Evolutionary conservation across 1,140 invertebrate genomes (phyloP), one percentile per base, ranked within the genome.

Genomic region (Penaeus japonicus): DNA sequence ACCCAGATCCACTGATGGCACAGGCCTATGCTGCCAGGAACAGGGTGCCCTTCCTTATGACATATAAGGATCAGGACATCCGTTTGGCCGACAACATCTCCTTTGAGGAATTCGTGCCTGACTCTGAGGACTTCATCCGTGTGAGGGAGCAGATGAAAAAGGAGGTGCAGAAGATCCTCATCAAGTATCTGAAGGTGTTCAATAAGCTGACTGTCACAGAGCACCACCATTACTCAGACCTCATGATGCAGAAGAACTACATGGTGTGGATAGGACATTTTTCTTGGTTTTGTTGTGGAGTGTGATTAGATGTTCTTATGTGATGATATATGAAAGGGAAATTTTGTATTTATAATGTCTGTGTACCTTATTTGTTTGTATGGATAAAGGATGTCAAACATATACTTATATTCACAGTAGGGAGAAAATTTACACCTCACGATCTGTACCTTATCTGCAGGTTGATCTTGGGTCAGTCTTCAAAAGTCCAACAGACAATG

Each of bases 21-120:
- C 87, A 88, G 30, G 87, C 80, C 4, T 88, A 88, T 47, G 80
- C 80, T 39, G 65, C 47, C 32, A 82, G 39, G 55, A 88, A 47
- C 62, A 35, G 87, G 47, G 87, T 88, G 30, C 80, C 87, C 1
- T 88, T 77, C 32, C 22, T 59, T 20, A 82, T 88, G 80, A 88
- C 55, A 2, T 82, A 73, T 20, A 77, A 78, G 24, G 62, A 88
- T n/a, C n/a, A 47, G 4, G 80, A 82, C 12, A 35, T 84, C 30
- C 70, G 81, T 24, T 12, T 30, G 20, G 87, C 80, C 12, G 81
- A 83, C 54, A 88, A 88, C 39, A 83, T 88, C 24, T 57, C 87
- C 22, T 88, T 83, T 32, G 87, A 88, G 53, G 87, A 88, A n/a
- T 88, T 77, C 77, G 87, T 88, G 12, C 87, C 87, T 2, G 87